These are phyloP conservation scores for Probosciger aterrimus DNA, from an alignment of 2,113 vertebrate species.

Conservation along the genomic window DNA sequence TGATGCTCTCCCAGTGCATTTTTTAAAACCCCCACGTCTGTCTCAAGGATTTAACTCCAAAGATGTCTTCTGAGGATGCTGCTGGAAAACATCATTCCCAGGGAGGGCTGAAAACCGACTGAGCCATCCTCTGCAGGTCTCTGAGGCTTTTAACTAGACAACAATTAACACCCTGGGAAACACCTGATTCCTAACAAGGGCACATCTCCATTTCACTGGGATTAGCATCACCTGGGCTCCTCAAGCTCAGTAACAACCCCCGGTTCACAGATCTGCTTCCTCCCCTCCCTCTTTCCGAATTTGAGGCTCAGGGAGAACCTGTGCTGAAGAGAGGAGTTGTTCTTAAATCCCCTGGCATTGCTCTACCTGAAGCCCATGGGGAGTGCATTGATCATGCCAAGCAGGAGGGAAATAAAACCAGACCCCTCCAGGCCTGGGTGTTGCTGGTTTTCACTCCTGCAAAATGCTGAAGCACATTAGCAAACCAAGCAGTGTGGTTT, in stretches of 20 bases:
- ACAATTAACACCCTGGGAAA: conserved; percentile 21
- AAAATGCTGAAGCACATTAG: neutral
- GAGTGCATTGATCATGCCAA: rapidly evolving
- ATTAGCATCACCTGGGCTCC: neutral
- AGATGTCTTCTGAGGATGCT: neutral
- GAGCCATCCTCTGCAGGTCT: neutral
- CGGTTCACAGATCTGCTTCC: neutral
- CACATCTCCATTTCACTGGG: neutral
- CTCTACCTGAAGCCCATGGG: neutral
- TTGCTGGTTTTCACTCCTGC: neutral
- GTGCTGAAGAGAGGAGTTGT: neutral
- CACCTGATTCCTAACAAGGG: neutral
- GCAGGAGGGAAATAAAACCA: neutral
- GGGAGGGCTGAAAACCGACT: neutral
- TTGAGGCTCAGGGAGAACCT: neutral
- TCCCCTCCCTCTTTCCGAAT: neutral
- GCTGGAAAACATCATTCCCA: conserved; percentile 24
- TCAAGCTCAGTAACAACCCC: neutral
- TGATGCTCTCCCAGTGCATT: neutral
- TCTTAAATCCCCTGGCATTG: neutral
- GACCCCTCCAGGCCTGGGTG: neutral
- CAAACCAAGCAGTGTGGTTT: neutral
- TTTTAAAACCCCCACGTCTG: neutral
- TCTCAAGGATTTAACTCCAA: conserved; percentile 38
- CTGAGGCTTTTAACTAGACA: conserved; percentile 22